phyloP scores from a whole-genome alignment of 2,113 vertebrate genomes.

The Heterotilapia buettikoferi region DNA sequence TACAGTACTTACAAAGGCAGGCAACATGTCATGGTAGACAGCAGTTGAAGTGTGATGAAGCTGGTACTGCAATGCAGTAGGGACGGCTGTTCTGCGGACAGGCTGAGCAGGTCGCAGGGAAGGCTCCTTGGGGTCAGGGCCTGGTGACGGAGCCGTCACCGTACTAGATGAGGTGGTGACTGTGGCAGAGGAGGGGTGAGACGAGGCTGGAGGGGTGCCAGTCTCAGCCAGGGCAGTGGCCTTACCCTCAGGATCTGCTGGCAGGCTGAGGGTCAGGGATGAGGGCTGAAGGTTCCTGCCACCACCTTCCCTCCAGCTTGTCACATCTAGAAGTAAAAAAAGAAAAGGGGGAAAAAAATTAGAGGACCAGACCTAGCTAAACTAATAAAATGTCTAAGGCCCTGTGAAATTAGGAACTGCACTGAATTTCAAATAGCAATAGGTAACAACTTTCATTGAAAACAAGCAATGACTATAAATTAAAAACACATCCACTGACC shows the following conservation, averaged over 20 bases:
- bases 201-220: constrained; percentile 70
- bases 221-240: constrained; percentile 75
- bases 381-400: neutral
- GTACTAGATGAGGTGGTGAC: constrained; percentile 28
- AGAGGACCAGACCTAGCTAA: neutral
- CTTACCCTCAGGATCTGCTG: constrained; percentile 87
- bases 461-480: neutral
- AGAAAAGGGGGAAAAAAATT: neutral
- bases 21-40: constrained; percentile 97
- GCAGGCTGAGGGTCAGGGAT: constrained; percentile 80
- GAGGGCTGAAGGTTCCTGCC: constrained; percentile 92
- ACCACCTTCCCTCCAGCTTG: constrained; percentile 99
- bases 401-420: neutral
- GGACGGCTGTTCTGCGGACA: constrained; percentile 76
- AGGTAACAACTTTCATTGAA: neutral
- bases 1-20: constrained; percentile 88
- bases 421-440: neutral
- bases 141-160: constrained; percentile 39
- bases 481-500: neutral
- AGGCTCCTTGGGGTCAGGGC: constrained; percentile 83
- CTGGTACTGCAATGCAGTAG: constrained; percentile 83
- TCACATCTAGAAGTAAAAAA: constrained; percentile 80
- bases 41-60: constrained; percentile 88
- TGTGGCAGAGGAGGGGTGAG: constrained; percentile 56
- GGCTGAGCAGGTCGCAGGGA: constrained; percentile 89